Evolutionary conservation across 1,140 invertebrate genomes (phyloP).

Genomic region (Gonatopus flavifemur): DNA sequence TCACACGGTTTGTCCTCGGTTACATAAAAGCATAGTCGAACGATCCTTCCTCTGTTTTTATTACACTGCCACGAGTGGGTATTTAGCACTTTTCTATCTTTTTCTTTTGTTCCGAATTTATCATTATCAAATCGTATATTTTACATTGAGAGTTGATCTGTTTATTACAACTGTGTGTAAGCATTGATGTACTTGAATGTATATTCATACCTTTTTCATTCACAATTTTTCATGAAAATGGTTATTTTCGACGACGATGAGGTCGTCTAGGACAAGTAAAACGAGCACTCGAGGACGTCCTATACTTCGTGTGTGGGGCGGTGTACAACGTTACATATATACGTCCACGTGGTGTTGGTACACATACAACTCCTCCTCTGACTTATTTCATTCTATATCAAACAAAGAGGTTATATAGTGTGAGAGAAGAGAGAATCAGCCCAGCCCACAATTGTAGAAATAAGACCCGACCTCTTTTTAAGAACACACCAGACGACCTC

Average conservation of each 20-base stretch:
- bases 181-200: too few species aligned
- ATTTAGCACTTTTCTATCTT: too few species aligned
- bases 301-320: conserved; percentile 27
- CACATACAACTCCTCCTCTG: too few species aligned
- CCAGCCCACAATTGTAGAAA: conserved; percentile 33
- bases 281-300: conserved; percentile 48
- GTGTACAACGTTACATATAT: too few species aligned
- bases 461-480: conserved; percentile 37
- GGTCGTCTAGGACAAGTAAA: conserved; percentile 53
- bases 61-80: too few species aligned
- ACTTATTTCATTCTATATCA: conserved; percentile 23
- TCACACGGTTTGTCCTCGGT: conserved; percentile 49
- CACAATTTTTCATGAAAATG: conserved; percentile 44
- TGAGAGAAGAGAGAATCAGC: neutral
- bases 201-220: too few species aligned
- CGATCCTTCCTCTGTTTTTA: too few species aligned
- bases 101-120: too few species aligned
- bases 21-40: conserved; percentile 39
- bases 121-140: too few species aligned
- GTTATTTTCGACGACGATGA: conserved; percentile 53
- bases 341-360: too few species aligned
- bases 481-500: conserved; percentile 38
- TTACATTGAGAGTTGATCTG: too few species aligned
- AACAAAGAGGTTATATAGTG: neutral
- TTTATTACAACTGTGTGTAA: too few species aligned